Percentiles rank a stretch among this genome's conserved stretches.
These are phyloP conservation scores for Orius insidiosus DNA, from an alignment of 1,140 invertebrate genomes.

Conservation along the genomic window DNA sequence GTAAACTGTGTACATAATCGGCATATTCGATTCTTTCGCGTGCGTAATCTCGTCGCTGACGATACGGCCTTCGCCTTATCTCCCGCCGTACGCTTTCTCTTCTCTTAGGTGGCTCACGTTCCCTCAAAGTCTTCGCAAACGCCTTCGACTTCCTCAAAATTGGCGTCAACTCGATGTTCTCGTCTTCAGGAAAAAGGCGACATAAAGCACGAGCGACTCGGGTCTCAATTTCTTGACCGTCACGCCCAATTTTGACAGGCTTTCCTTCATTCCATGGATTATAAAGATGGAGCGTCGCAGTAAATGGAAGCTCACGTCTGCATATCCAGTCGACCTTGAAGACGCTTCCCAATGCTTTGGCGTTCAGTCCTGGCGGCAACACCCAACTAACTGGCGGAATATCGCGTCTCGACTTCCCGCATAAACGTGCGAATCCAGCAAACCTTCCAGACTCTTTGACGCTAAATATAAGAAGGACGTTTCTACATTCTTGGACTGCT, in stretches of 20 bases:
- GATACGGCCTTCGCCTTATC: constrained; percentile 25
- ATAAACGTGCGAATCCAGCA: constrained; percentile 78
- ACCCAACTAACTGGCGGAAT: constrained; percentile 85
- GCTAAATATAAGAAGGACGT: constrained; percentile 91
- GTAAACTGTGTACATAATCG: constrained; percentile 22
- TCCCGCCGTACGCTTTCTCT: constrained; percentile 20
- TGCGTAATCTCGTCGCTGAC: constrained; percentile 31
- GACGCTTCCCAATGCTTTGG: constrained; percentile 83
- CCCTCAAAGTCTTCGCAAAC: constrained; percentile 37
- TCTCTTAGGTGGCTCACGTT: constrained; percentile 24
- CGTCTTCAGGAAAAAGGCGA: constrained; percentile 83
- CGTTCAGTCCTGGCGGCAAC: constrained; percentile 80
- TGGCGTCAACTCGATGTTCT: constrained; percentile 78
- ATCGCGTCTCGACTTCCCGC: constrained; percentile 73
- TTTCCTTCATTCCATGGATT: constrained; percentile 98
- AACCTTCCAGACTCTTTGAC: constrained; percentile 94
- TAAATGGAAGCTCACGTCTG: constrained; percentile 83
- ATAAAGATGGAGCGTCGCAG: constrained; percentile 78
- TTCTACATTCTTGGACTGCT: constrained; percentile 78
- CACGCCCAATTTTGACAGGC: constrained; percentile 94
- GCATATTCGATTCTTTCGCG: constrained; percentile 28
- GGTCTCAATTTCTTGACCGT: constrained; percentile 95
- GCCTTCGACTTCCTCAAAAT: constrained; percentile 80
- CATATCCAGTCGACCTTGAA: constrained; percentile 96
- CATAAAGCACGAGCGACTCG: constrained; percentile 87